phyloP scores from a whole-genome alignment of 2,888 invertebrate species.

The Nomada fucata region DNA sequence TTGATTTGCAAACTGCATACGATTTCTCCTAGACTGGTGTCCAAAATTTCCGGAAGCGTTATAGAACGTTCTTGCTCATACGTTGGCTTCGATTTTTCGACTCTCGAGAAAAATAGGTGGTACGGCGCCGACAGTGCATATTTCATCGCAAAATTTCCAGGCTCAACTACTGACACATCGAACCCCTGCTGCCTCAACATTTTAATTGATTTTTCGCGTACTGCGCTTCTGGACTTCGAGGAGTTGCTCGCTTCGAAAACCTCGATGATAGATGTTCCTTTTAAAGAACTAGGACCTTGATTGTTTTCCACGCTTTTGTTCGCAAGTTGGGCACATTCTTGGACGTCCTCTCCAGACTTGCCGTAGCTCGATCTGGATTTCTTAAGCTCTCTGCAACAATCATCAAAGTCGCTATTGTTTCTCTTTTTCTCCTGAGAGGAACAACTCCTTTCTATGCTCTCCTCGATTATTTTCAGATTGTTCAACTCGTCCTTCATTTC shows the following conservation, averaged over 20 bases:
- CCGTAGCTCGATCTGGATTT: conserved; percentile 33
- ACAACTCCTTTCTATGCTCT: conserved; percentile 32
- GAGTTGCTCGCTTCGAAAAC: conserved; percentile 52
- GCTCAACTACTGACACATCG: conserved; percentile 86
- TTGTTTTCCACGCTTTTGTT: not conserved
- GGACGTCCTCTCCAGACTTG: not conserved
- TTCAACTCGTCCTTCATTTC: conserved; percentile 42
- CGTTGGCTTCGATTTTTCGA: conserved; percentile 88
- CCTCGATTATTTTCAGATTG: conserved; percentile 49
- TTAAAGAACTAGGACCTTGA: conserved; percentile 2
- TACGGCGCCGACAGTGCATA: conserved; percentile 87
- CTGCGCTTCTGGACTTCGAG: conserved; percentile 53
- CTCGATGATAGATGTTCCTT: conserved; percentile 58
- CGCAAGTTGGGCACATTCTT: not conserved
- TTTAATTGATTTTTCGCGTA: conserved; percentile 71
- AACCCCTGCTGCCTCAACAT: conserved; percentile 82
- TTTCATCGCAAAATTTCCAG: conserved; percentile 88
- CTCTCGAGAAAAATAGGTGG: conserved; percentile 90
- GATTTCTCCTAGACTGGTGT: conserved; percentile 90
- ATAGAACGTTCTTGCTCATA: conserved; percentile 88
- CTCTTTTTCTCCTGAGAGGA: conserved; percentile 44
- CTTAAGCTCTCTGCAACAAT: conserved; percentile 20
- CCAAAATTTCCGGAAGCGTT: conserved; percentile 92
- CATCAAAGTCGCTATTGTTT: not conserved
- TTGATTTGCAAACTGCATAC: conserved; percentile 94